phyloP scores from a whole-genome alignment of 1,140 invertebrate species.

The Olivierus martensii region DNA sequence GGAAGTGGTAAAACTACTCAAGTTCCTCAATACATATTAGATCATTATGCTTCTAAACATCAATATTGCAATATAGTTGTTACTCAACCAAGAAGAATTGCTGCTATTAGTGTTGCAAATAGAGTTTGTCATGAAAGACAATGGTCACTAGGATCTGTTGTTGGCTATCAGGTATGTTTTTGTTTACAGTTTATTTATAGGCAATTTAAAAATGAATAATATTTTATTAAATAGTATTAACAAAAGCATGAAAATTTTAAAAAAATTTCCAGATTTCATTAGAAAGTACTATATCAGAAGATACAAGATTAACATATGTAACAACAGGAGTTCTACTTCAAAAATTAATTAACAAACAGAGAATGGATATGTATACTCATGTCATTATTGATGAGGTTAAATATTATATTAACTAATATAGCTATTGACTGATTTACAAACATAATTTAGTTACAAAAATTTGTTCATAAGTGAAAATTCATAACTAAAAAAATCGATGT shows the following conservation, averaged over 20 bases:
- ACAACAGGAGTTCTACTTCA: slow-evolving; percentile 56
- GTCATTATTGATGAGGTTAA: slow-evolving; percentile 71
- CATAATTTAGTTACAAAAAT: too few relatives aligned
- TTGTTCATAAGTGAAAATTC: too few relatives aligned
- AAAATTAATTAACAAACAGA: slow-evolving; percentile 43
- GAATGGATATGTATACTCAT: slow-evolving; percentile 56
- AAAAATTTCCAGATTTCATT: slow-evolving; percentile 42
- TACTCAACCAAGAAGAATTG: slow-evolving; percentile 67
- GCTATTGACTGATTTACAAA: too few relatives aligned
- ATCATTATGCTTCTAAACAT: slow-evolving; percentile 48
- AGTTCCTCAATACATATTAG: slow-evolving; percentile 86
- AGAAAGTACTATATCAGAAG: slow-evolving; percentile 38
- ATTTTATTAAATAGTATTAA: slow-evolving; percentile 15
- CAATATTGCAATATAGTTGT: slow-evolving; percentile 65
- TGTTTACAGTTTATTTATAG: slow-evolving; percentile 23
- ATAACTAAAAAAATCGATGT: too few relatives aligned
- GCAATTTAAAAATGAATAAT: slow-evolving; percentile 1
- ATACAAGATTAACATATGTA: slow-evolving; percentile 74
- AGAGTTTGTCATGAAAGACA: slow-evolving; percentile 59
- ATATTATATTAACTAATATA: too few relatives aligned
- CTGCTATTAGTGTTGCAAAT: slow-evolving; percentile 64
- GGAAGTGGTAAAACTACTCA: slow-evolving; percentile 74
- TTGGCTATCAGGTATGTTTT: slow-evolving; percentile 59
- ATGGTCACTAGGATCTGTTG: slow-evolving; percentile 56
- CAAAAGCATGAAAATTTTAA: too few relatives aligned